phyloP scores from a whole-genome alignment of 1,140 invertebrate species.

The Monochamus saltuarius region DNA sequence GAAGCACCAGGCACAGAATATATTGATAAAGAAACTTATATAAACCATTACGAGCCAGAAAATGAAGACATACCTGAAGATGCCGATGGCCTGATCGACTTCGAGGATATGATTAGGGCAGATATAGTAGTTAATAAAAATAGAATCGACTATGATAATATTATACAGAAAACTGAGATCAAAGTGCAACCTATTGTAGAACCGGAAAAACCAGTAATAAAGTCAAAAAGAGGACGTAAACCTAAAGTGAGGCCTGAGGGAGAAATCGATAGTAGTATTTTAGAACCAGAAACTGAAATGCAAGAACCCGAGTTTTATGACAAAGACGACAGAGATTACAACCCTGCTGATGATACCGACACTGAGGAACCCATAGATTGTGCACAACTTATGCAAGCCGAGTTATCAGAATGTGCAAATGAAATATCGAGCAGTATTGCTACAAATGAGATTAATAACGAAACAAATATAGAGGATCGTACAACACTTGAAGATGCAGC shows the following conservation, averaged over 20 bases:
- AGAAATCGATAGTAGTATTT: constrained; percentile 18
- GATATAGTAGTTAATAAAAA: constrained; percentile 40
- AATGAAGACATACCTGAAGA: constrained; percentile 18
- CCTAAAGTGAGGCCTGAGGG: constrained; percentile 13
- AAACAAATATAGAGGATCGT: too few relatives aligned
- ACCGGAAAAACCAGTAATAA: not conserved
- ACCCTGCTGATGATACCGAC: constrained; percentile 14
- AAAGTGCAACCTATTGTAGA: constrained; percentile 21
- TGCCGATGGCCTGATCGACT: constrained; percentile 35
- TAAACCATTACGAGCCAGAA: constrained; percentile 18
- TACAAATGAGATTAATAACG: too few relatives aligned
- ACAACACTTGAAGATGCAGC: too few relatives aligned
- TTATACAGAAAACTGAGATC: constrained; percentile 38
- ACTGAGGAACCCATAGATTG: too few relatives aligned
- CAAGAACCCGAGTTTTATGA: constrained; percentile 15
- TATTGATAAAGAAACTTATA: constrained; percentile 3
- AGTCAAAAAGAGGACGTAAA: constrained; percentile 16
- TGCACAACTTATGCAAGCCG: too few relatives aligned
- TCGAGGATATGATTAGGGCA: constrained; percentile 41
- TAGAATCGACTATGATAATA: constrained; percentile 37
- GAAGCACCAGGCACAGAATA: constrained; percentile 14
- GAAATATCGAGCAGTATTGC: too few relatives aligned
- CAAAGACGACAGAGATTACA: constrained; percentile 14
- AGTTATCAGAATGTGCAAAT: too few relatives aligned
- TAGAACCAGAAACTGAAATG: constrained; percentile 10